Evolutionary conservation across 2,888 invertebrate genomes (phyloP), one percentile per base, ranked within the genome.

Genomic region (Tetheella fluctuosa): DNA sequence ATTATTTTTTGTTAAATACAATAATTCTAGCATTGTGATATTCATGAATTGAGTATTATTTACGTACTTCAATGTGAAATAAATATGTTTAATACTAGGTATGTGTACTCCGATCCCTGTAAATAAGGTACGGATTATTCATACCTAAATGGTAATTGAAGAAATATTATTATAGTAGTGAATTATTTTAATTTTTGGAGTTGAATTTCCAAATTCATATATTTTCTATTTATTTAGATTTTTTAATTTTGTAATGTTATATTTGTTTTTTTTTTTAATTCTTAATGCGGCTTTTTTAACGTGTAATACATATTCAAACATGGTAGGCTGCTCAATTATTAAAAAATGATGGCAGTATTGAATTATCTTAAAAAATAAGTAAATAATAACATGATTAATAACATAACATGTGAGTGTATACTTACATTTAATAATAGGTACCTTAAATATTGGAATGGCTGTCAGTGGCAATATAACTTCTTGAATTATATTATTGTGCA

Each of bases 261-360:
- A n/a, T 48, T 48, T 48, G 1, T 10, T 2, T 20, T 60, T 58
- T 62, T 54, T 58, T 62, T 57, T 60, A 39, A 42, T 54, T 55
- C 55, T 10, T 57, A 48, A 57, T 61, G 53, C 28, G 42, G 28
- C 54, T 58, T 13, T 58, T 28, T 34, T 55, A 57, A 57, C 23
- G 52, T 42, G 20, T 39, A 25, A 42, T 59, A 54, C 28, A 34
- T 17, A 59, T 59, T 30, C 23, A 54, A 53, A 60, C 58, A 61
- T 59, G 39, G 59, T 58, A 56, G 61, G 61, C 59, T 63, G 61
- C 61, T 65, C 58, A 60, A 61, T 64, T 65, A 54, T 60, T 58
- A 56, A 55, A 37, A 59, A 42, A n/a, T 34, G 39, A 39, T n/a
- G 1, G 39, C n/a, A 39, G 39, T n/a, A 39, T 39, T n/a, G n/a